Base-by-base conservation (phyloP, 2,113 vertebrate genomes). In the Pycnonotus jocosus region DNA sequence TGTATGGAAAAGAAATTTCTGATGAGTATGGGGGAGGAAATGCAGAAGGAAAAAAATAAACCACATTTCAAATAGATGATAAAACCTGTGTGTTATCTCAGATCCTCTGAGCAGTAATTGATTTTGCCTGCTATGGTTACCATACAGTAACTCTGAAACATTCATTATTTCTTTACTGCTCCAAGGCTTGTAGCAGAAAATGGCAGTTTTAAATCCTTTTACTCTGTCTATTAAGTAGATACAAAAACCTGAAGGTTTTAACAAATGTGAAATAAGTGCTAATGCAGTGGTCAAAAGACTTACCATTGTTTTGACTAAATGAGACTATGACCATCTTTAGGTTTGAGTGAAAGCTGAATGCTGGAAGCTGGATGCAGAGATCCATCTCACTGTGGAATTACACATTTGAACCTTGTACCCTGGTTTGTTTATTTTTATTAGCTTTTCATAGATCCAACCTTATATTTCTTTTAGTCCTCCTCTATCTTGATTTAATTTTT, bases 121-220 rank as follows among this genome's bases (percentile, higher is more conserved):
- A 95, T 95, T 97, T 96, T 91, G 82, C 81, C 78, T 90, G 60
- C 90, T 96, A 83, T 97, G 92, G 74, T 95, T 97, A 94, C 94
- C 81, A 81, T 84, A 86, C 42, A 77, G 35, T 54, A 90, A 90
- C 77, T 92, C 30, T 86, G 90, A 96, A 97, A 89, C 87, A 90
- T 92, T 96, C 54, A 70, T 96, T 93, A 76, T 96, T 96, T 93
- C 83, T 87, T 86, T 96, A 81, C 91, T 78, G 79, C 88, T 90
- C 38, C 45, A 66, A 78, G 90, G 87, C 88, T 96, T 86, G 38
- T 82, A 94, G 95, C 89, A 86, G 78, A 90, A 91, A 93, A 89
- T 58, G 73, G 19, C 35, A 22, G 65, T 48, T 91, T 91, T 69
- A 94, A 84, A 92, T 76, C 57, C 45, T 96, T 73, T 96, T 95